These are phyloP conservation scores for Probaryconus sp. DNA, from an alignment of 1,140 invertebrate species.

Conservation along the genomic window DNA sequence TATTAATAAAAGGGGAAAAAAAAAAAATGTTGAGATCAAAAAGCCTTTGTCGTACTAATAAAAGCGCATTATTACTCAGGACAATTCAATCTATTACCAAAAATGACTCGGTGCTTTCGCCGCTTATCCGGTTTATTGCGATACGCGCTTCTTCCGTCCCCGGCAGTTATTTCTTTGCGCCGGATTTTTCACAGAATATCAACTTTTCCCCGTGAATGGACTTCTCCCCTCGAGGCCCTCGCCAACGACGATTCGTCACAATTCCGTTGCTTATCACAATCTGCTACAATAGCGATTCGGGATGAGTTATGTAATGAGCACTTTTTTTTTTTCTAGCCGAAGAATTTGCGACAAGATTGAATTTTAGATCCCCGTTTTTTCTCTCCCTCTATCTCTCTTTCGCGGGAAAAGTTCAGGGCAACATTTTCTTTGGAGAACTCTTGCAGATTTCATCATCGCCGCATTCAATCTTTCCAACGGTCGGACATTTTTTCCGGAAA, in stretches of 20 bases:
- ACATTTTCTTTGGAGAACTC: too few species aligned
- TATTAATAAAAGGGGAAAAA: too few species aligned
- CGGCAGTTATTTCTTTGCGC: slow-evolving; percentile 11
- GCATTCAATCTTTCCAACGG: too few species aligned
- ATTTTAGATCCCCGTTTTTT: too few species aligned
- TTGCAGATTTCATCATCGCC: too few species aligned
- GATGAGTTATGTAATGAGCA: neutral
- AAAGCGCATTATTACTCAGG: slow-evolving; percentile 1
- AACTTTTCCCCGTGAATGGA: slow-evolving; percentile 43
- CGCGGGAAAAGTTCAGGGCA: too few species aligned
- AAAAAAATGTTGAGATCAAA: too few species aligned
- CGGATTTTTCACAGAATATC: slow-evolving; percentile 53
- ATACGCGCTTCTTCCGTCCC: slow-evolving; percentile 9
- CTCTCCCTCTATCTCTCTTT: too few species aligned
- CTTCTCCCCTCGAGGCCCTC: slow-evolving; percentile 4
- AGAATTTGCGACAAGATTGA: too few species aligned
- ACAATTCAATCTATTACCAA: slow-evolving; percentile 7
- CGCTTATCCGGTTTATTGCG: slow-evolving; percentile 15
- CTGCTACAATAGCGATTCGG: slow-evolving; percentile 9
- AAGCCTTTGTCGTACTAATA: neutral
- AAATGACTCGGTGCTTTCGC: slow-evolving; percentile 13
- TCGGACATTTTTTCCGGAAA: slow-evolving; percentile 19
- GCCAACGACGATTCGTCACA: slow-evolving; percentile 62
- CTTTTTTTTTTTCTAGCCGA: too few species aligned
- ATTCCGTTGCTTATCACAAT: slow-evolving; percentile 60